Evolutionary conservation across 2,113 vertebrate species (phyloP), one percentile per base, ranked within the genome.

Genomic region (Nyctibius bracteatus): DNA sequence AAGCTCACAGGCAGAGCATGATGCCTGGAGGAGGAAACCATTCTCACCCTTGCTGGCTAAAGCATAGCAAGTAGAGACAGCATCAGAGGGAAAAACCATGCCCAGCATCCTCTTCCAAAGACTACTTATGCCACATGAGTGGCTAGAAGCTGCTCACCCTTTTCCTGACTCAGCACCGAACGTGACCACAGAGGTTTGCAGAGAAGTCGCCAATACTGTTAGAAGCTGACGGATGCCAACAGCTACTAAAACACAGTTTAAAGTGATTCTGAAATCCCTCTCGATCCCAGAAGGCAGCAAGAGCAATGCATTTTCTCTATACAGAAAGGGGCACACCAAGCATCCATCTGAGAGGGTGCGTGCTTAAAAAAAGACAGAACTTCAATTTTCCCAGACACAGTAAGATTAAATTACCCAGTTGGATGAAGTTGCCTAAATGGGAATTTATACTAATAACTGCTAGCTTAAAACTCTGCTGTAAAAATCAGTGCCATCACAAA

Each of bases 111-210:
- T 63, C 65, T 49, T 68, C 54, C 3, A 3, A 81, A 84, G 70
- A n/a, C 81, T 80, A 28, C n/a, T 63, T 33, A 59, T 0, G 0
- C 22, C 55, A 54, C 35, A 31, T 2, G 4, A 74, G 57, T 3
- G 9, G 35, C 41, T 41, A 63, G 49, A 49, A 83, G 33, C 57
- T 59, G 30, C 62, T 74, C 25, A 33, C 3, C 67, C 39, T 63
- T 57, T n/a, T 41, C 70, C 59, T 52, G 8, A 46, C 47, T 51
- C 33, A 30, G 61, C 49, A 59, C 28, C 5, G 3, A 78, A 37
- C 23, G 24, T 57, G 52, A 72, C 46, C 79, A 83, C 55, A 46
- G 54, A 73, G 47, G 63, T 71, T 12, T 77, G 58, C 59, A 86
- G 71, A 68, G 43, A 89, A 78, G 49, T 49, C 13, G 13, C 13